A percentile compares a stretch with the other conserved stretches of the same genome.
These are phyloP conservation scores for Zoanthus solanderi DNA, from an alignment of 92 coral and sea anemone species.

Conservation along the genomic window DNA sequence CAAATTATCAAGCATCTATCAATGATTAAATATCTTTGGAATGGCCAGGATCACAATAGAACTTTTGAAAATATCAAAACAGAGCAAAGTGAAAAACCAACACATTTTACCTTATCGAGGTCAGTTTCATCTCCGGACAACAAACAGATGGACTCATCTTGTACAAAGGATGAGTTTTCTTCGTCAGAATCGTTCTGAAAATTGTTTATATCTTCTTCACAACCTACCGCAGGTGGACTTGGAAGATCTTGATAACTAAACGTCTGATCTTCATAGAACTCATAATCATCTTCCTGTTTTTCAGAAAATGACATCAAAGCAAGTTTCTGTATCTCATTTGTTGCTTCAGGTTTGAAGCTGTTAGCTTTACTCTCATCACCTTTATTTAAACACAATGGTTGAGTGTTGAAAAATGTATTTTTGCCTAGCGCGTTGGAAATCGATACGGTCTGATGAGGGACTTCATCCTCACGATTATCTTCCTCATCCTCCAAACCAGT, in stretches of 20 bases:
- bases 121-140: constrained; percentile 39
- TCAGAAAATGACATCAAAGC: background rate
- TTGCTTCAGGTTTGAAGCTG: background rate
- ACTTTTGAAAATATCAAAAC: no score
- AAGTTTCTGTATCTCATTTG: background rate
- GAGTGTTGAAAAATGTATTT: background rate
- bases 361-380: background rate
- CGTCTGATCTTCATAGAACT: background rate
- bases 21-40: no score
- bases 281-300: background rate
- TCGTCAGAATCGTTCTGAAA: background rate
- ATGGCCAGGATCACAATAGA: no score
- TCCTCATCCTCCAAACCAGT: background rate
- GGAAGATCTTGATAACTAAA: constrained; percentile 25
- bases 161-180: constrained; percentile 11
- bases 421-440: background rate
- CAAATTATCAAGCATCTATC: no score
- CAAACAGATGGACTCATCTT: constrained; percentile 36
- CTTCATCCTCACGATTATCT: background rate
- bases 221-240: background rate
- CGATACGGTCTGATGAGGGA: background rate
- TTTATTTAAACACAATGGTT: background rate
- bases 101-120: constrained; percentile 12
- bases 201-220: background rate
- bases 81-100: background rate